Conservation (phyloP, 1,140 invertebrate species). For the Drosophila kurseongensis region DNA sequence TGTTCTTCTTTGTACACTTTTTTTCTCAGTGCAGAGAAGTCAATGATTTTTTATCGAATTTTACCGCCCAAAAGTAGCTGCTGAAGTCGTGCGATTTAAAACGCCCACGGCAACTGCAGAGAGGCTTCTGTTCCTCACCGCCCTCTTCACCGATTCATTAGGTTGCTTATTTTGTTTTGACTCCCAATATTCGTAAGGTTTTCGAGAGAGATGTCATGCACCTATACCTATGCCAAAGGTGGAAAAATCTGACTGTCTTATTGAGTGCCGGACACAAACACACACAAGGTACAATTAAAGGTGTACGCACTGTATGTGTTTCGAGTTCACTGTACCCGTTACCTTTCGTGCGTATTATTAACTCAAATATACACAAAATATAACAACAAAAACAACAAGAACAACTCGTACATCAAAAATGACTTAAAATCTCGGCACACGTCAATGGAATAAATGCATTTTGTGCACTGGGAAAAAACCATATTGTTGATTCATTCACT, state of each 20-base stretch:
- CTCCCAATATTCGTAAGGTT: slow-evolving; percentile 65
- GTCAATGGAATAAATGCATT: slow-evolving; percentile 80
- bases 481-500: neutral
- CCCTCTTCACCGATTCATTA: slow-evolving; percentile 27
- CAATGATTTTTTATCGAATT: slow-evolving; percentile 8
- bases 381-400: slow-evolving; percentile 52
- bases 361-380: slow-evolving; percentile 55
- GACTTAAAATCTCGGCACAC: slow-evolving; percentile 71
- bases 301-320: slow-evolving; percentile 40
- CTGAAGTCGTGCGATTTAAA: slow-evolving; percentile 36
- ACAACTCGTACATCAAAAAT: slow-evolving; percentile 76
- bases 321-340: slow-evolving; percentile 79
- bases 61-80: slow-evolving; percentile 39
- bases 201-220: slow-evolving; percentile 11
- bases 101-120: slow-evolving; percentile 43
- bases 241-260: slow-evolving; percentile 26
- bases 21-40: slow-evolving; percentile 10
- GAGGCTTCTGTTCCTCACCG: slow-evolving; percentile 59
- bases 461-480: slow-evolving; percentile 15
- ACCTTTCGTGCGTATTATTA: slow-evolving; percentile 69
- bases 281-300: slow-evolving; percentile 31
- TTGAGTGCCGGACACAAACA: slow-evolving; percentile 13
- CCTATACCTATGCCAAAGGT: slow-evolving; percentile 7
- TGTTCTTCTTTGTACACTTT: no score
- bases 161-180: slow-evolving; percentile 67